phyloP scores from a whole-genome alignment of 2,888 invertebrate genomes.

The Drosophila diplacantha region DNA sequence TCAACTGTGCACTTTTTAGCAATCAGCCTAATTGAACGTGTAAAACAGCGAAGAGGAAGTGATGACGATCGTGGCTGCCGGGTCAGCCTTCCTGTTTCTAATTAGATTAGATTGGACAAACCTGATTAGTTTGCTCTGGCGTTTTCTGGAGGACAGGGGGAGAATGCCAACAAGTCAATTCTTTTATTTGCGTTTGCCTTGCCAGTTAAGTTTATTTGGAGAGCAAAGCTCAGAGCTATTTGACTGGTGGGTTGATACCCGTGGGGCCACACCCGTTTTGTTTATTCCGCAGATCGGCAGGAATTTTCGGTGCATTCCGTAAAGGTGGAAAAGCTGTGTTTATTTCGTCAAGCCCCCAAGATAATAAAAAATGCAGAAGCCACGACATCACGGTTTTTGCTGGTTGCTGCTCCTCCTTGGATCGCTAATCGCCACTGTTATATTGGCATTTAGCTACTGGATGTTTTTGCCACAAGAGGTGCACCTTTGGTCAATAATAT shows the following conservation, averaged over 20 bases:
- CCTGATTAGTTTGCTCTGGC: conserved; percentile 40
- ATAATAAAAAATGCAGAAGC: conserved; percentile 38
- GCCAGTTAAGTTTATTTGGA: conserved; percentile 15
- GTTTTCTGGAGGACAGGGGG: conserved; percentile 6
- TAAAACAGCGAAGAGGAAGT: conserved; percentile 12
- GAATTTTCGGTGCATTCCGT: conserved; percentile 13
- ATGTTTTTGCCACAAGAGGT: conserved; percentile 42
- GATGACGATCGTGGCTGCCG: conserved; percentile 23
- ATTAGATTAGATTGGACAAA: conserved; percentile 62
- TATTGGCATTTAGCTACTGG: conserved; percentile 54
- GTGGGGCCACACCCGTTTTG: conserved; percentile 22
- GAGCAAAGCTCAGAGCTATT: conserved; percentile 28
- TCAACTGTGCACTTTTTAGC: conserved; percentile 10
- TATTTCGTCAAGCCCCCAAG: not conserved
- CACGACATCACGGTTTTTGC: conserved; percentile 41
- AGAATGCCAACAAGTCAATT: conserved; percentile 17
- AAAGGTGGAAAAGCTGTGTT: conserved; percentile 13
- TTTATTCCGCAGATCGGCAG: conserved; percentile 9
- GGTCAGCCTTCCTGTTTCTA: conserved; percentile 31
- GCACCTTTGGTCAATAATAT: conserved; percentile 37
- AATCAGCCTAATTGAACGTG: conserved; percentile 25
- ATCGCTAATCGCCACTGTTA: conserved; percentile 44
- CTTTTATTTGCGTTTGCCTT: conserved; percentile 17
- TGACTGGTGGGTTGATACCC: conserved; percentile 6
- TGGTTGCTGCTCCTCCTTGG: conserved; percentile 50